Percentiles rank a stretch among this genome's conserved stretches.
These are phyloP conservation scores for Scophthalmus maximus DNA, from an alignment of 2,113 vertebrate species.

Conservation along the genomic window DNA sequence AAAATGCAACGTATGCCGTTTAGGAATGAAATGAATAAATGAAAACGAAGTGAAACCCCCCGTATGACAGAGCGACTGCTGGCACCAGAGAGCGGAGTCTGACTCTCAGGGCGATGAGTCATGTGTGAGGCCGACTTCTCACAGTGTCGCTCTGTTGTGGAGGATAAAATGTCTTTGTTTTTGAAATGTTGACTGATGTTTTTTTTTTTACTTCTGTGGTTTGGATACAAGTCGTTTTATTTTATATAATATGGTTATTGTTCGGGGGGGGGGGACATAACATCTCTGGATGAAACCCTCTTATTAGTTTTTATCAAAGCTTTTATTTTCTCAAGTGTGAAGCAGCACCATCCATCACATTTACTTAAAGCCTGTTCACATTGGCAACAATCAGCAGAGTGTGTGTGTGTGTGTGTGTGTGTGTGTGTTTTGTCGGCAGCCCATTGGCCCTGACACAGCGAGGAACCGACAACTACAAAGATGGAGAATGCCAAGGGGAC, in stretches of 20 bases:
- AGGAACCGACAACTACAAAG: slow-evolving; percentile 55
- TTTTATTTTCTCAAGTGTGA: slow-evolving; percentile 30
- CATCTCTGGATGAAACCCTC: slow-evolving; percentile 40
- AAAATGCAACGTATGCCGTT: slow-evolving; percentile 28
- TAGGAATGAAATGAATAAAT: slow-evolving; percentile 14
- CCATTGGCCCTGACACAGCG: slow-evolving; percentile 19
- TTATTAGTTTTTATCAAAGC: slow-evolving; percentile 22
- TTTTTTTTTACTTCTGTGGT: slow-evolving; percentile 59
- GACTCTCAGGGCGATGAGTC: slow-evolving; percentile 67
- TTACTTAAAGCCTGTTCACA: slow-evolving; percentile 62
- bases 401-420: slow-evolving; percentile 22
- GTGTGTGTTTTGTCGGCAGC: slow-evolving; percentile 5
- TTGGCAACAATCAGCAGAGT: slow-evolving; percentile 43
- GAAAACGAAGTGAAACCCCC: slow-evolving; percentile 14
- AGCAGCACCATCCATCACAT: slow-evolving; percentile 39
- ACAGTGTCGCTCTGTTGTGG: slow-evolving; percentile 58
- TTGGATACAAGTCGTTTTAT: slow-evolving; percentile 40
- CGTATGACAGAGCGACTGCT: too few species aligned
- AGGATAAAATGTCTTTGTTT: slow-evolving; percentile 52
- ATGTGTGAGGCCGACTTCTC: slow-evolving; percentile 19
- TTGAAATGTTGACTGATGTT: slow-evolving; percentile 60
- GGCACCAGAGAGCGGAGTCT: slow-evolving; percentile 50
- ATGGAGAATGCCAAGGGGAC: slow-evolving; percentile 44
- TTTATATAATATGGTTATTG: slow-evolving; percentile 31
- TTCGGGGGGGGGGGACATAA: neutral